Evolutionary conservation across 2,888 invertebrate species (phyloP).

Genomic region (Trachelus iudaicus): DNA sequence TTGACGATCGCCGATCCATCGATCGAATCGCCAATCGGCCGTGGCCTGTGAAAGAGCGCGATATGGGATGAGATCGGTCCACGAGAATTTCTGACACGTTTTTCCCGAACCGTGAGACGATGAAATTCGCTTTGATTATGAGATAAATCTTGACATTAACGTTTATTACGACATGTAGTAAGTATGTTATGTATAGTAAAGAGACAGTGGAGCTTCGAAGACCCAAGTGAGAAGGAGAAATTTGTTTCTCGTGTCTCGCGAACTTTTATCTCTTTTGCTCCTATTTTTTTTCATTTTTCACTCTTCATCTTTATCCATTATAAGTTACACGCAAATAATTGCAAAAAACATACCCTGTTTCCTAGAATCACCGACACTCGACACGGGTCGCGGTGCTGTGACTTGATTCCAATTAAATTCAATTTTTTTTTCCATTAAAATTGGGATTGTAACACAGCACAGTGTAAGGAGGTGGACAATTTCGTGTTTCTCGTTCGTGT

Average conservation of each 20-base stretch:
- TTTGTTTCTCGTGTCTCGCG: neutral
- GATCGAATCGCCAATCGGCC: too few relatives aligned
- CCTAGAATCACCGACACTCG: constrained; percentile 77
- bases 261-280: constrained; percentile 20
- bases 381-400: constrained; percentile 41
- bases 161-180: constrained; percentile 3
- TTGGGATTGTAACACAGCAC: constrained; percentile 43
- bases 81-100: neutral
- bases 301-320: constrained; percentile 41
- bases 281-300: too few relatives aligned
- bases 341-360: constrained; percentile 95
- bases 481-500: constrained; percentile 11
- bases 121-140: constrained; percentile 24
- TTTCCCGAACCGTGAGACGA: constrained; percentile 4
- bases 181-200: constrained; percentile 32
- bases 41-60: too few relatives aligned
- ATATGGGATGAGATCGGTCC: too few relatives aligned
- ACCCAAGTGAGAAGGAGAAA: constrained; percentile 32
- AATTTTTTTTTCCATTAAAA: constrained; percentile 17
- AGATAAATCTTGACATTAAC: constrained; percentile 13
- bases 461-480: constrained; percentile 45
- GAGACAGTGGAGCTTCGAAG: constrained; percentile 31
- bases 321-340: constrained; percentile 82
- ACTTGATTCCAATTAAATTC: constrained; percentile 54
- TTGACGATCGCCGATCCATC: too few relatives aligned